Base-by-base conservation (phyloP, 2,113 vertebrate genomes). In the Percina caprodes region DNA sequence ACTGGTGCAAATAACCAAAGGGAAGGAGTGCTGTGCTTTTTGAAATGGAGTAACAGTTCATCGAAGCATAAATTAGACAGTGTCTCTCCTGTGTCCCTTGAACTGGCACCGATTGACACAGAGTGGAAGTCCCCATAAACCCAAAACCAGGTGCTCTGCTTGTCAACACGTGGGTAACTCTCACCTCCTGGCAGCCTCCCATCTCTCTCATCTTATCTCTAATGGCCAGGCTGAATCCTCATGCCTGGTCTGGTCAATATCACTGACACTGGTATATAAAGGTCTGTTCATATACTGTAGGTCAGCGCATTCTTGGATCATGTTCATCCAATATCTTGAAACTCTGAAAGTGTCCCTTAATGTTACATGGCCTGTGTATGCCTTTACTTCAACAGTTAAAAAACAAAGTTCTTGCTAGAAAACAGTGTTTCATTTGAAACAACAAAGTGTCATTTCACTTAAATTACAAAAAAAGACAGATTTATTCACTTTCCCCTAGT, bases 151-250 rank as follows among this genome's bases (percentile, higher is more conserved):
- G 75, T 73, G 79, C 46, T 55, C 51, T 11, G 23, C 75, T 63
- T 87, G 77, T 89, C 81, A 86, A 90, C 82, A 93, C 90, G 58
- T n/a, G 14, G 24, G 56, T 71, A 48, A 68, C 51, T 83, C 16
- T 54, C 83, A 76, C 72, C 72, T 73, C 67, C 24, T 61, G 61
- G 54, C 52, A 1, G 1, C 54, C 60, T 66, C 56, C 45, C 61
- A 55, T 49, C 58, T 74, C 54, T 6, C 59, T 69, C 86, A 69
- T 42, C 78, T 85, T 83, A 89, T 87, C 88, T 80, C 58, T 59
- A 42, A 61, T 1, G 46, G 63, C n/a, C 21, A 60, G 52, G 52
- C 71, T 56, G 63, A 55, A 79, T 83, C 77, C 73, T 70, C 76
- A 55, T 13, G 7, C 61, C 11, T 3, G 30, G 45, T 80, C 88